Evolutionary conservation across 2,113 vertebrate species (phyloP).

Genomic region (Cyprinus carpio): DNA sequence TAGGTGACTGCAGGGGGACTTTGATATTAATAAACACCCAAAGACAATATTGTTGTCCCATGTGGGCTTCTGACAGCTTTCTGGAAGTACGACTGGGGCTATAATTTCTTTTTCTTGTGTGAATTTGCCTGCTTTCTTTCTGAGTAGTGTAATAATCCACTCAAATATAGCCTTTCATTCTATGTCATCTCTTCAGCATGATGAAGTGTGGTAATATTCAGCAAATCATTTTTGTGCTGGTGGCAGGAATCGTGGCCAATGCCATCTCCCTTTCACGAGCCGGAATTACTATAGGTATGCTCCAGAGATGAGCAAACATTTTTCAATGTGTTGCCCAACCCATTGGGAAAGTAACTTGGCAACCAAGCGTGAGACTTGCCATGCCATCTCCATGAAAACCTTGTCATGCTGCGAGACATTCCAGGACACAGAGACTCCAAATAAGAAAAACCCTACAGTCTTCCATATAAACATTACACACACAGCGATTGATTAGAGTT

Average conservation of each 20-base stretch:
- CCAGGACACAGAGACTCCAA: constrained; percentile 39
- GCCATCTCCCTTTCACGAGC: not conserved
- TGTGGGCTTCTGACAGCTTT: not conserved
- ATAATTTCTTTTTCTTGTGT: constrained; percentile 15
- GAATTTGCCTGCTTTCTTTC: constrained; percentile 7
- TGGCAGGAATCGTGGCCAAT: not conserved
- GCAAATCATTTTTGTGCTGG: not conserved
- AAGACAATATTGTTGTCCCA: not conserved
- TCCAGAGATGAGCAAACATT: constrained; percentile 15
- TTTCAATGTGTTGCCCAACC: constrained; percentile 3
- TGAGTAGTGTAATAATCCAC: constrained; percentile 28
- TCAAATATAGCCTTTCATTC: constrained; percentile 20
- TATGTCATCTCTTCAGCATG: not conserved
- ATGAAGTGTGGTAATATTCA: not conserved
- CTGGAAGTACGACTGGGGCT: not conserved
- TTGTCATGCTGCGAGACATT: constrained; percentile 46
- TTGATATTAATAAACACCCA: not conserved
- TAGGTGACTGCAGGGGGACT: too few relatives aligned
- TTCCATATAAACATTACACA: not conserved
- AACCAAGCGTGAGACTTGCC: constrained; percentile 38
- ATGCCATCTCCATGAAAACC: constrained; percentile 52
- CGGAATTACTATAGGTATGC: not conserved
- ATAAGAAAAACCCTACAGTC: constrained; percentile 12
- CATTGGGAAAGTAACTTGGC: constrained; percentile 40
- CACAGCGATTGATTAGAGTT: not conserved